These are phyloP conservation scores for Brachionus asplanchnoidis DNA, from an alignment of 1,140 invertebrate species.

Conservation along the genomic window DNA sequence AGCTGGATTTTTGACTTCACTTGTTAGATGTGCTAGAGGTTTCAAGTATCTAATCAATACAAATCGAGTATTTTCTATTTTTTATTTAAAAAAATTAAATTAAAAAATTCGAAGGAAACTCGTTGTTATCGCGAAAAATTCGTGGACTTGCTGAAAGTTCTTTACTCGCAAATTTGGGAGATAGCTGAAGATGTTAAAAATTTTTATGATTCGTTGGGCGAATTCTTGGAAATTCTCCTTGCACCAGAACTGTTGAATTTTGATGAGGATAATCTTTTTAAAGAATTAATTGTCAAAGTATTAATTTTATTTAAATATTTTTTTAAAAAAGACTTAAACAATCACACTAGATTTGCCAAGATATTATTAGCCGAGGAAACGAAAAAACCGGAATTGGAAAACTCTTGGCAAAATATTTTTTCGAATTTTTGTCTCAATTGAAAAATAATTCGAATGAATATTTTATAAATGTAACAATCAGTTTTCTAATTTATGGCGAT, in stretches of 20 bases:
- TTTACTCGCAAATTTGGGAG: constrained; percentile 32
- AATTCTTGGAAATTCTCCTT: constrained; percentile 1
- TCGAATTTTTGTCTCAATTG: neutral
- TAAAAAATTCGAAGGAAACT: neutral
- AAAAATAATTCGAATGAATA: neutral
- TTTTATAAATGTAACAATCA: neutral
- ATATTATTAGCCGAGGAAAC: neutral
- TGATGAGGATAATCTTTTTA: constrained; percentile 5
- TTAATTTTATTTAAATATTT: neutral
- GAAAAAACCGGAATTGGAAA: constrained; percentile 21
- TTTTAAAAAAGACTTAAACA: neutral
- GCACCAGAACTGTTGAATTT: neutral
- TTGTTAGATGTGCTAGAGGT: neutral
- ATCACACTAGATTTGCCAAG: neutral
- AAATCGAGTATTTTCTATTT: neutral
- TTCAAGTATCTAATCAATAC: neutral
- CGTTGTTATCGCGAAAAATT: neutral
- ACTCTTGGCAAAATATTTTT: neutral
- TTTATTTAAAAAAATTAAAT: neutral
- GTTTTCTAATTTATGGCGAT: constrained; percentile 24
- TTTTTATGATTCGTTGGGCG: neutral
- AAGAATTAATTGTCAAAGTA: constrained; percentile 27
- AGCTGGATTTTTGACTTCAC: neutral
- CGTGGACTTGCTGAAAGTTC: neutral
- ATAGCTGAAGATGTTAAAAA: constrained; percentile 29